Conservation (phyloP, 2,797 vertebrate genomes). For the Cuniculus paca region DNA sequence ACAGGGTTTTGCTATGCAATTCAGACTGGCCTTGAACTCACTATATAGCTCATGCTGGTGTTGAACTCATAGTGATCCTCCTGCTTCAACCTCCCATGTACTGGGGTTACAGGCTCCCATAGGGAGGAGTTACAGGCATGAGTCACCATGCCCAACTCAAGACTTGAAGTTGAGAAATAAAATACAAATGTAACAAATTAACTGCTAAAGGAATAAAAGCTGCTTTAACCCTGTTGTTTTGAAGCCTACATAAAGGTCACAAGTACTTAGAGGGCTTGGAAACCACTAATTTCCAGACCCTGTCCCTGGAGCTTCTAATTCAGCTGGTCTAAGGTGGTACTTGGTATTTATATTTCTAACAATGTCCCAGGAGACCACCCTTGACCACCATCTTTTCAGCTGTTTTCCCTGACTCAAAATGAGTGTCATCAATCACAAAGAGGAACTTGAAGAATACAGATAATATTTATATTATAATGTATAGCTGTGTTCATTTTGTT, state of each 20-base stretch:
- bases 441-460: background rate
- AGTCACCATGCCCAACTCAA: background rate
- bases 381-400: background rate
- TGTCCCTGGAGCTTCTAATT: background rate
- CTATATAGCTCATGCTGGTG: too few relatives aligned
- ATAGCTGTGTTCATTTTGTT: background rate
- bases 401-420: background rate
- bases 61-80: too few relatives aligned
- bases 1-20: too few relatives aligned
- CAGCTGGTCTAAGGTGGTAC: background rate
- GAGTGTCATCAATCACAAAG: background rate
- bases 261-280: background rate
- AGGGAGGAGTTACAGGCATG: too few relatives aligned
- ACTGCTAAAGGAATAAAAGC: background rate
- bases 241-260: background rate
- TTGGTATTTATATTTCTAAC: background rate
- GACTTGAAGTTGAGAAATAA: background rate
- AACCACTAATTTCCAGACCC: background rate
- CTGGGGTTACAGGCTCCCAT: too few relatives aligned
- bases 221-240: background rate
- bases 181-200: background rate
- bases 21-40: too few relatives aligned
- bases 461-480: background rate
- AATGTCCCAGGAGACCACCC: background rate
- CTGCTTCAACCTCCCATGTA: too few relatives aligned